Base-by-base conservation (phyloP, 2,113 vertebrate species). In the Tricholaema leucomelas region DNA sequence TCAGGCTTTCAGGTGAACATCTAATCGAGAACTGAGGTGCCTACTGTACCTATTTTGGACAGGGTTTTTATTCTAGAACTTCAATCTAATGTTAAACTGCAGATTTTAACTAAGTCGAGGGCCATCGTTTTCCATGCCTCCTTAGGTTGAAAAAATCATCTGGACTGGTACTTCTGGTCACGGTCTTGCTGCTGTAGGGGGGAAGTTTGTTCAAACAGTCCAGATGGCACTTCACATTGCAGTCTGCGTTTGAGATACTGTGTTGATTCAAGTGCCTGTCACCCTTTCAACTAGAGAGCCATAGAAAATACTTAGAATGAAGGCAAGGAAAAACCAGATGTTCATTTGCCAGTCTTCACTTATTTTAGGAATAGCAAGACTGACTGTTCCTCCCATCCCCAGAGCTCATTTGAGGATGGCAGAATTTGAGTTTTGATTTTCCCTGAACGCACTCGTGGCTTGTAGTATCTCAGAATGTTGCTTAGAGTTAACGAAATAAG, bases 341-440 rank as follows among this genome's bases (percentile, higher is more conserved):
- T 67, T 81, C 17, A 24, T 58, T 67, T 0, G 8, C 65, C 87
- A 94, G 74, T 52, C 42, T 72, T 66, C 36, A 23, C 36, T 93
- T 83, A 52, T 67, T 75, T 86, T 10, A 6, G 59, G 76, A 74
- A 58, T 20, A 28, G 76, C n/a, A 88, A 94, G 88, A 91, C 81
- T 76, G 83, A 59, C 63, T 6, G 12, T 46, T 90, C 35, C 56
- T 80, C 71, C 87, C 64, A 91, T 93, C 81, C 78, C 75, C 81
- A 88, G 48, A 92, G 87, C 48, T 81, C 67, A 70, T 64, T 59
- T 84, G 74, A 78, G 91, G 85, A 76, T 77, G 97, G 95, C 92
- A 93, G 85, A 95, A 87, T 92, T 95, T 94, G 95, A 97, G 93
- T 93, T 97, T 96, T 97, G 95, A 95, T 97, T 97, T 97, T 96